Conservation (phyloP, 2,888 invertebrate genomes). For the Cepaea hortensis region DNA sequence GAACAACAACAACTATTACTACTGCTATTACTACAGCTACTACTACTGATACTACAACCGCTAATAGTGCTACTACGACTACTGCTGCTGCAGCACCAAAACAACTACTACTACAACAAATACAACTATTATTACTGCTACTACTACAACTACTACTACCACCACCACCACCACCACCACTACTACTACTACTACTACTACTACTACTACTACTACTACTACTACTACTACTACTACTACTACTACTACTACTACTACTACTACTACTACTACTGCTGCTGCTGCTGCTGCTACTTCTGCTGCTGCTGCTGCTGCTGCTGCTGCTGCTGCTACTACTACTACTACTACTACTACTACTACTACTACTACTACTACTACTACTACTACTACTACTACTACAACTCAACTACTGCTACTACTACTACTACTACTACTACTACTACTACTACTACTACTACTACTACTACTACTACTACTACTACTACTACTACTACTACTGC, state of each 20-base stretch:
- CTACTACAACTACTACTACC: no score
- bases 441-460: slow-evolving; percentile 16
- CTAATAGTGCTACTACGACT: no score
- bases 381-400: no score
- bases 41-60: not conserved
- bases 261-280: slow-evolving; percentile 3
- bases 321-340: no score
- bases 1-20: not conserved
- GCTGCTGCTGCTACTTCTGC: not conserved
- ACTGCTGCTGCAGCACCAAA: no score
- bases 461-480: slow-evolving; percentile 19
- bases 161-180: no score
- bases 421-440: slow-evolving; percentile 8
- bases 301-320: not conserved
- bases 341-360: not conserved
- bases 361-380: not conserved
- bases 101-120: no score
- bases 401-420: not conserved
- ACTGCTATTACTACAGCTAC: not conserved
- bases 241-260: not conserved
- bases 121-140: no score
- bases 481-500: not conserved
- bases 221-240: not conserved
- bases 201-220: slow-evolving; percentile 9
- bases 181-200: no score